phyloP scores from a whole-genome alignment of 2,113 vertebrate species.

The Micromys minutus region DNA sequence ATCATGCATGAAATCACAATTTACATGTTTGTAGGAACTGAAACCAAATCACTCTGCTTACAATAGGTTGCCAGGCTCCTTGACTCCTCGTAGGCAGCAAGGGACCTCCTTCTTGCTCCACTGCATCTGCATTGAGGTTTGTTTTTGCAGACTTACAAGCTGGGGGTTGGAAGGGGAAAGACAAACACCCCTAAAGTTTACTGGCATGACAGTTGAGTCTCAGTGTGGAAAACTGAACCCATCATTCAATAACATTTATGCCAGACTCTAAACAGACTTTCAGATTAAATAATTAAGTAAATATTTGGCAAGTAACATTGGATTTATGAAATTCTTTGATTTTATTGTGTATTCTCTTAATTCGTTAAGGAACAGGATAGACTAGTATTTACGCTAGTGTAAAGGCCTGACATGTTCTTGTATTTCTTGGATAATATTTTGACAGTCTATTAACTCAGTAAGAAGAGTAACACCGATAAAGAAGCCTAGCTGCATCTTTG shows the following conservation, averaged over 20 bases:
- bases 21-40: slow-evolving; percentile 54
- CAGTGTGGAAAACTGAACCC: background rate
- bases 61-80: background rate
- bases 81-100: background rate
- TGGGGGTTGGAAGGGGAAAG: background rate
- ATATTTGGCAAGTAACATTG: background rate
- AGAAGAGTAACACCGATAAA: background rate
- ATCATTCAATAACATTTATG: background rate
- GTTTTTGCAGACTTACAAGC: background rate
- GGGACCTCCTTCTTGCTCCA: background rate
- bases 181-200: background rate
- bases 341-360: background rate
- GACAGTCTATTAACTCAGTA: background rate
- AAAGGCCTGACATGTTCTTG: background rate
- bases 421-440: slow-evolving; percentile 11
- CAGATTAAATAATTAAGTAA: background rate
- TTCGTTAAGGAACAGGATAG: background rate
- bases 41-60: slow-evolving; percentile 25
- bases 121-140: background rate
- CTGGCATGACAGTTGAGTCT: background rate
- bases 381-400: background rate
- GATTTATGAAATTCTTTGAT: background rate
- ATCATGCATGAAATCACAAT: slow-evolving; percentile 9
- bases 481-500: background rate
- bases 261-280: background rate